Evolutionary conservation across 2,888 invertebrate genomes (phyloP).

Genomic region (Pharmacophagus antenor): DNA sequence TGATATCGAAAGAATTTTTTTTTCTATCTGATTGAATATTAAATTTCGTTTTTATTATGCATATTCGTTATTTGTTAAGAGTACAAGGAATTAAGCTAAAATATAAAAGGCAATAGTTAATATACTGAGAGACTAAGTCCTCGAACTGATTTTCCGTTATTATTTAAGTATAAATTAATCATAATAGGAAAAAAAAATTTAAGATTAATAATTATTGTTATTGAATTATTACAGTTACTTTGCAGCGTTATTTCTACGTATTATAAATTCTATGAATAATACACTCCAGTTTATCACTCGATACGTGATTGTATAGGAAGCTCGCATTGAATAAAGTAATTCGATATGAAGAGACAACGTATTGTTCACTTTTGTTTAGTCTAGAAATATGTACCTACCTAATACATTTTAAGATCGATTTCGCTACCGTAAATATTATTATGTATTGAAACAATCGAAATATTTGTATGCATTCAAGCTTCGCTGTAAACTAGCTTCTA

Average conservation of each 20-base stretch:
- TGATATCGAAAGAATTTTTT: too few species aligned
- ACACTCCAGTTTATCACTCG: slow-evolving; percentile 1
- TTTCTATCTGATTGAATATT: too few species aligned
- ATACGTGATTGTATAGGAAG: slow-evolving; percentile 10
- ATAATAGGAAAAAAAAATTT: too few species aligned
- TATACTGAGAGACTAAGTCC: too few species aligned
- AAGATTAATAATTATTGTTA: too few species aligned
- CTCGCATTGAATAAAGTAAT: slow-evolving; percentile 20
- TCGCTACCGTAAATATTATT: slow-evolving; percentile 9
- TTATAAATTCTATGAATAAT: background rate
- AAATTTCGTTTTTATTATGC: background rate
- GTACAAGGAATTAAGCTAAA: background rate
- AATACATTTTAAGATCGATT: slow-evolving; percentile 17
- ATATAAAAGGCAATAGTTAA: background rate
- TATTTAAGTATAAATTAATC: too few species aligned
- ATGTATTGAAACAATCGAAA: slow-evolving; percentile 6
- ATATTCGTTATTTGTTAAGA: background rate
- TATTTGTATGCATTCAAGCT: background rate
- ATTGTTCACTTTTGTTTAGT: slow-evolving; percentile 28
- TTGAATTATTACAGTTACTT: too few species aligned
- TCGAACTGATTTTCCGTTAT: too few species aligned
- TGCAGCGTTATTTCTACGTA: background rate
- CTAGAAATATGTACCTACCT: slow-evolving; percentile 16
- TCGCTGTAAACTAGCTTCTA: background rate
- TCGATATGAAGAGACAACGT: slow-evolving; percentile 18